These are phyloP conservation scores for Craseonycteris thonglongyai DNA, from an alignment of 2,113 vertebrate species.

Conservation along the genomic window DNA sequence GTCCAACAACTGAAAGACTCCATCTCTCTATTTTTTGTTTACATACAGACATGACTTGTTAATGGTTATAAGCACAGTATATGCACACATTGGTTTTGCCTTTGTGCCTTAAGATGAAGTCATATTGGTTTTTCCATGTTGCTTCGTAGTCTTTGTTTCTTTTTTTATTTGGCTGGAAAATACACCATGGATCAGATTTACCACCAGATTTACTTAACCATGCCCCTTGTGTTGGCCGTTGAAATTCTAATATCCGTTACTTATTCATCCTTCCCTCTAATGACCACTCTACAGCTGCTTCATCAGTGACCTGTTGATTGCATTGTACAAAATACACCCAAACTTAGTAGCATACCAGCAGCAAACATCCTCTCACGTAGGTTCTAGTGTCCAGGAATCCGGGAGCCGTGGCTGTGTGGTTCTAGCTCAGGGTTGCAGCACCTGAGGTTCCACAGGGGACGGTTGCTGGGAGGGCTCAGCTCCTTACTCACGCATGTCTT, in stretches of 20 bases:
- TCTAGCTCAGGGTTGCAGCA: not conserved
- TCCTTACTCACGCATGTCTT: not conserved
- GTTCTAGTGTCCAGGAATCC: not conserved
- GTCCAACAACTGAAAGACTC: not conserved
- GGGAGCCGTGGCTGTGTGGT: not conserved
- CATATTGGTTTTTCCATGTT: not conserved
- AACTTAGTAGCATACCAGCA: not conserved
- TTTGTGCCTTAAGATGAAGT: not conserved
- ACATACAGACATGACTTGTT: not conserved
- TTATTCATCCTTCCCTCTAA: not conserved
- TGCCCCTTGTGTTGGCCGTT: not conserved
- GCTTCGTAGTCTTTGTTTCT: not conserved
- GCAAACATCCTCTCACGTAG: not conserved
- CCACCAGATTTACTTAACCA: not conserved
- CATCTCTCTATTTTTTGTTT: not conserved
- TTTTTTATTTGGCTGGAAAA: not conserved
- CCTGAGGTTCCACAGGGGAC: not conserved
- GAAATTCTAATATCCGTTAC: not conserved
- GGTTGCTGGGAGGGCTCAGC: fast-evolving
- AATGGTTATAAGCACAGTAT: not conserved
- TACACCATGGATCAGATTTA: not conserved
- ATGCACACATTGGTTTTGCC: not conserved
- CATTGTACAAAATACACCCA: not conserved
- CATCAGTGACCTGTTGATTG: not conserved
- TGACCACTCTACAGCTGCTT: not conserved